phyloP scores from a whole-genome alignment of 2,113 vertebrate species.

The Smithornis capensis region DNA sequence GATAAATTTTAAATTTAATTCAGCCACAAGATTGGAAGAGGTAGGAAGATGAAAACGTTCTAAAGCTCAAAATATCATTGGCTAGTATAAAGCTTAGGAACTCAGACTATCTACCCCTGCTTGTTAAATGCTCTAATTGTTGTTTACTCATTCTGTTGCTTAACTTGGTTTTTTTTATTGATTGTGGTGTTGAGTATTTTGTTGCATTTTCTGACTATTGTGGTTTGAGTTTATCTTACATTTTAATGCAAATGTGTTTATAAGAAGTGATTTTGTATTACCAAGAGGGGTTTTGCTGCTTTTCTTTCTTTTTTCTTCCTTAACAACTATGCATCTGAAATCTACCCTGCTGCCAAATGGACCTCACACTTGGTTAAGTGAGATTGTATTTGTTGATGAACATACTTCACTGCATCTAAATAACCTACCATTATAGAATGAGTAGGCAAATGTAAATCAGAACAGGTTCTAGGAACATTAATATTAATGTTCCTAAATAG shows the following conservation, averaged over 20 bases:
- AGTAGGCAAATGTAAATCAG: neutral
- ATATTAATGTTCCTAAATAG: neutral
- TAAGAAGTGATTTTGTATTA: neutral
- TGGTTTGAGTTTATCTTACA: conserved; percentile 5
- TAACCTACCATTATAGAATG: neutral
- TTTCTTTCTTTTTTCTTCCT: neutral
- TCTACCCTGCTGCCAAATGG: neutral
- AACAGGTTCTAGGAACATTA: neutral
- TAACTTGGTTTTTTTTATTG: conserved; percentile 40
- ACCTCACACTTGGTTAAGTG: neutral
- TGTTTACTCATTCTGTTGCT: conserved; percentile 48
- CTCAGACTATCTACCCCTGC: neutral
- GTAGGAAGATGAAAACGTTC: neutral
- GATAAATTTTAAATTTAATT: neutral
- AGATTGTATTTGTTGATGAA: neutral
- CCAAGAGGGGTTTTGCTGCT: neutral
- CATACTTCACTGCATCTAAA: neutral
- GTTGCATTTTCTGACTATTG: conserved; percentile 12
- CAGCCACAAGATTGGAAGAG: neutral
- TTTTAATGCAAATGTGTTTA: conserved; percentile 42
- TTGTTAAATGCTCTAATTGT: conserved; percentile 48
- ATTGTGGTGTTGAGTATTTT: conserved; percentile 37
- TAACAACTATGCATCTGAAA: neutral
- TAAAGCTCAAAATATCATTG: conserved; percentile 1
- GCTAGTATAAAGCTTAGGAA: conserved; percentile 11